These are phyloP conservation scores for Psylliodes chrysocephalus DNA, from an alignment of 2,888 invertebrate genomes.

Conservation along the genomic window DNA sequence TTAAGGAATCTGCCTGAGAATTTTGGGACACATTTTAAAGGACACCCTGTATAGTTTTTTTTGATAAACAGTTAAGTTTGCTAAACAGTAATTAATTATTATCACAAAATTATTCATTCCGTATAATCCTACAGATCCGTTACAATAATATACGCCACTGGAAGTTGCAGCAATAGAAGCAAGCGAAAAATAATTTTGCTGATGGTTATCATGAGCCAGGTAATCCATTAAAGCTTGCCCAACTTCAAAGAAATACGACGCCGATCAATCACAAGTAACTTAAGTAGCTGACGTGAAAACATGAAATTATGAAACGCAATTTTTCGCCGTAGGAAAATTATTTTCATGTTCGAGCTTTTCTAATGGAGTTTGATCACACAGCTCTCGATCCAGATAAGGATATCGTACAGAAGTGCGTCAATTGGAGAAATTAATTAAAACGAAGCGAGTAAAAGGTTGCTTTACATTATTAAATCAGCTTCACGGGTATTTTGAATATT, in stretches of 20 bases:
- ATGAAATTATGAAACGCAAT: conserved; percentile 49
- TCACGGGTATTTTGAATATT: too few relatives aligned
- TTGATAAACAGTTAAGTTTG: too few relatives aligned
- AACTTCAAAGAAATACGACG: conserved; percentile 30
- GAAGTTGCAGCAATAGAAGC: not conserved
- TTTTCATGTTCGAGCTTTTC: conserved; percentile 13
- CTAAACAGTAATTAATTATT: too few relatives aligned
- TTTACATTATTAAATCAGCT: too few relatives aligned
- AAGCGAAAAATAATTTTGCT: conserved; percentile 20
- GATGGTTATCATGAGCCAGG: conserved; percentile 18
- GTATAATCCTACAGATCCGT: too few relatives aligned
- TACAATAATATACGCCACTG: not conserved
- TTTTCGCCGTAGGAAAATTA: conserved; percentile 25
- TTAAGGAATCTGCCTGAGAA: too few relatives aligned
- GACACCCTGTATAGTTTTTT: too few relatives aligned
- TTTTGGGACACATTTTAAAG: too few relatives aligned
- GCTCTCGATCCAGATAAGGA: not conserved
- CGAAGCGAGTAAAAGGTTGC: too few relatives aligned
- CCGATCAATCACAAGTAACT: conserved; percentile 48
- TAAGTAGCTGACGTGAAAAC: conserved; percentile 54
- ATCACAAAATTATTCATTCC: too few relatives aligned
- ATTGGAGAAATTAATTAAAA: not conserved
- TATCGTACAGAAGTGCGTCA: not conserved
- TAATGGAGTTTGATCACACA: conserved; percentile 8
- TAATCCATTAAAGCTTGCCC: conserved; percentile 27